Base-by-base conservation (phyloP, 2,113 vertebrate species). In the Misgurnus mizolepis region DNA sequence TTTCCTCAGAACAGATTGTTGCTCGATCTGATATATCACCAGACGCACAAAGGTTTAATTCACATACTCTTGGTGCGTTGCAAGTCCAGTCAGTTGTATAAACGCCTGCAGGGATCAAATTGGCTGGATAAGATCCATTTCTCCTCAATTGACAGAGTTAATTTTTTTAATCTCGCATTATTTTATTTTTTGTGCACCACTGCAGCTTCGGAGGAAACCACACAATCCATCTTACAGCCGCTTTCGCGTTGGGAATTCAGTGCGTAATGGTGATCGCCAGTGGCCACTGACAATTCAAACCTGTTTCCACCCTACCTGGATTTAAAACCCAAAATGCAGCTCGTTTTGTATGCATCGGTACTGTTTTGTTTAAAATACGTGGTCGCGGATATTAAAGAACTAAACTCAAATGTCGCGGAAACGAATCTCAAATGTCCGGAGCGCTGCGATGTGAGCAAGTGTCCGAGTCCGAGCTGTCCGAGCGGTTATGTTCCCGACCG, bases 401-500 rank as follows among this genome's bases (percentile, higher is more conserved):
- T 34, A 34, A 3, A 34, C 27, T 34, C 27, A 34, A 34, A 34
- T 34, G 0, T 84, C 84, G 77, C 89, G 65, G 82, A 93, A 22
- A 84, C 85, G 10, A 88, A 83, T 62, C 39, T 78, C 18, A 91
- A 91, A 78, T 98, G 96, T 71, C 92, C 94, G 0, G 81, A 87
- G 6, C 95, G 95, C 78, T 97, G 96, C 85, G 94, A 98, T 71
- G 95, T 96, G 75, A 96, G 95, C 64, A 91, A 87, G 64, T 98
- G 96, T 82, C 96, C 94, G 27, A 97, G 95, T 82, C 96, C 95
- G 27, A 92, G 94, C 90, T 98, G 96, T 83, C 94, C 95, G 1
- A 92, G 94, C 80, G 96, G 96, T 4, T 98, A 97, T 80, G 94
- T 94, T n/a, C 95, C 95, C 0, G 96, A 98, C 89, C 92, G 86